phyloP scores from a whole-genome alignment of 2,797 vertebrate genomes.

The Megaceryle alcyon region DNA sequence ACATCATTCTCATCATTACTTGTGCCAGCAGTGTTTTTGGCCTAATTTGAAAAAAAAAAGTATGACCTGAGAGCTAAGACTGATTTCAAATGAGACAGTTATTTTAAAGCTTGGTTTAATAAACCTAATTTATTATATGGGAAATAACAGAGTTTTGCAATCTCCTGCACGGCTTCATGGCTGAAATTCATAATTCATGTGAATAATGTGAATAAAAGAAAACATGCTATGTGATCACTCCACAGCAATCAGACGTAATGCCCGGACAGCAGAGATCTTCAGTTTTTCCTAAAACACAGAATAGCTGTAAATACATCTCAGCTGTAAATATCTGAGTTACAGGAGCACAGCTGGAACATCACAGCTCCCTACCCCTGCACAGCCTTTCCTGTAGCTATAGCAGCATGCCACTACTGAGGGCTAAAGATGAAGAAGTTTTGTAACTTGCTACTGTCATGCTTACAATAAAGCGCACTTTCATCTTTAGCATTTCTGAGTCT shows the following conservation, averaged over 20 bases:
- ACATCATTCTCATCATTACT: neutral
- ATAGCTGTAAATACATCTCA: neutral
- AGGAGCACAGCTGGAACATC: conserved; percentile 63
- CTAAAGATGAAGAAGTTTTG: conserved; percentile 63
- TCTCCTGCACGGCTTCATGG: neutral
- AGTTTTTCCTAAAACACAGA: conserved; percentile 46
- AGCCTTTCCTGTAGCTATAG: conserved; percentile 44
- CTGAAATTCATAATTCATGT: conserved; percentile 16
- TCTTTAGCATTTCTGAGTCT: conserved; percentile 12
- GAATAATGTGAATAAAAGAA: conserved; percentile 36
- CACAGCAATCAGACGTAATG: neutral
- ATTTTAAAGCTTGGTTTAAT: conserved; percentile 33
- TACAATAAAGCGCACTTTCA: neutral
- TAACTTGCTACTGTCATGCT: conserved; percentile 30
- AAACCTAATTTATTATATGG: conserved; percentile 43
- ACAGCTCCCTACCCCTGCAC: conserved; percentile 10
- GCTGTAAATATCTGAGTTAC: conserved; percentile 56
- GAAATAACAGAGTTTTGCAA: conserved; percentile 31
- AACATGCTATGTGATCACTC: neutral
- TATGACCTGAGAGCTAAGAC: neutral
- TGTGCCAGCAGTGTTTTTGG: neutral
- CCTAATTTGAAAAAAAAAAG: conserved; percentile 18
- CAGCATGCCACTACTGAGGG: conserved; percentile 48
- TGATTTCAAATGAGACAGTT: conserved; percentile 34
- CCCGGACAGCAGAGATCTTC: neutral